phyloP scores from a whole-genome alignment of 2,113 vertebrate species.

The Phrynosoma platyrhinos region DNA sequence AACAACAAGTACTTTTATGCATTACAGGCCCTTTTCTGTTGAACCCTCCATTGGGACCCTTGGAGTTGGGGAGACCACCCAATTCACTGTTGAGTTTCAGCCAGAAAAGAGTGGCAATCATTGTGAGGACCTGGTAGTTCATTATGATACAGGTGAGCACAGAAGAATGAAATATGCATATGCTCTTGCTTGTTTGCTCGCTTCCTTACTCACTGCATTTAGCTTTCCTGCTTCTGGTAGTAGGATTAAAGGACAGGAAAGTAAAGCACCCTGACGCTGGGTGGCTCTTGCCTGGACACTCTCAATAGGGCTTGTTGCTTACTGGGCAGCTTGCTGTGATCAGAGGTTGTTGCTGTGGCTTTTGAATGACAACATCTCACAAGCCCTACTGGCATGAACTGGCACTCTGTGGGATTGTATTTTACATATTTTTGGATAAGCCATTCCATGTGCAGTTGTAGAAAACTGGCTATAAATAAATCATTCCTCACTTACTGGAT shows the following conservation, averaged over 20 bases:
- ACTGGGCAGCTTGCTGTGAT: not conserved
- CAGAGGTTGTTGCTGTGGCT: too few relatives aligned
- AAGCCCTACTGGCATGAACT: not conserved
- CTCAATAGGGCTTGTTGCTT: not conserved
- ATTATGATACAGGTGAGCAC: constrained; percentile 82
- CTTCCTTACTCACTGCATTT: not conserved
- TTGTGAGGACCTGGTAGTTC: constrained; percentile 75
- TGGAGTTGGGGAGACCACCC: constrained; percentile 75
- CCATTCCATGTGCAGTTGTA: too few relatives aligned
- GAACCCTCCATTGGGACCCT: constrained; percentile 77
- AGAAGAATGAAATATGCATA: not conserved
- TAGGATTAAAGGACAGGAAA: not conserved
- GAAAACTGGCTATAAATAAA: not conserved
- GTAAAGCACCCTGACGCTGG: too few relatives aligned
- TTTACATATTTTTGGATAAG: not conserved
- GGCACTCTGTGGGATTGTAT: not conserved
- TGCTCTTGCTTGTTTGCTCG: too few relatives aligned
- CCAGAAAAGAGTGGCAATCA: constrained; percentile 80
- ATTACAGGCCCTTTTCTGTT: constrained; percentile 87
- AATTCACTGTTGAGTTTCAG: constrained; percentile 84
- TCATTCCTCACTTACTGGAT: not conserved
- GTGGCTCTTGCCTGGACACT: too few relatives aligned
- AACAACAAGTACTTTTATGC: constrained; percentile 1
- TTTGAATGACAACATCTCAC: not conserved
- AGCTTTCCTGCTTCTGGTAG: not conserved